Evolutionary conservation across 2,113 vertebrate species (phyloP), one percentile per base, ranked within the genome.

Genomic region (Tyrannus savana): DNA sequence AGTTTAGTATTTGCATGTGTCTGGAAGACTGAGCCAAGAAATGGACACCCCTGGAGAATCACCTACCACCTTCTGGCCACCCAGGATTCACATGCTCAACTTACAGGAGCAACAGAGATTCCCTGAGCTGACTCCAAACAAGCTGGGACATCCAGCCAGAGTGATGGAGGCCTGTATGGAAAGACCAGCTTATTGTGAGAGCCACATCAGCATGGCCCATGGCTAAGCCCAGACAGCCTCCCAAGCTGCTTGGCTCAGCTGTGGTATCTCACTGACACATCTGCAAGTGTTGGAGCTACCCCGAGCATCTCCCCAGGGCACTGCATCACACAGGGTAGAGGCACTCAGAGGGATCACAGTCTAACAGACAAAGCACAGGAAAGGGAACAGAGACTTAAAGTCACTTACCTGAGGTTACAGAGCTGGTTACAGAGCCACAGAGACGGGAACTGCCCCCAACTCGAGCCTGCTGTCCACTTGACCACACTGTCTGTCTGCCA

Each of bases 121-220:
- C 30, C 72, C 63, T 39, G 49, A 89, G 76, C 41, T 60, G 44
- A 27, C n/a, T 77, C 55, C 37, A 77, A 49, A 42, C 30, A 71
- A 87, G 52, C 28, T 58, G n/a, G 9, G 31, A 74, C 73, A 87
- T 31, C 49, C n/a, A 60, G 25, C 22, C 39, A 19, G 60, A 5
- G 1, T 9, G 42, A 49, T 5, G 11, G 39, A 75, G 31, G 16
- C 25, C 52, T 3, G 0, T 33, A 50, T 2, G 3, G 72, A 83
- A 44, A 68, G 39, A 53, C 28, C 17, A 50, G 79, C 27, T 47
- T 30, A 46, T 24, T 79, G 53, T 64, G 30, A 83, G 30, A 91
- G 59, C 47, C 56, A 64, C 39, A 83, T 55, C 28, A 67, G 63
- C 42, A 10, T 7, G 62, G 60, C 52, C 27, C 10, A 7, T 2